A percentile compares a stretch with the other conserved stretches of the same genome.
These are phyloP conservation scores for Zaprionus obscuricornis DNA, from an alignment of 2,888 invertebrate genomes.

Conservation along the genomic window DNA sequence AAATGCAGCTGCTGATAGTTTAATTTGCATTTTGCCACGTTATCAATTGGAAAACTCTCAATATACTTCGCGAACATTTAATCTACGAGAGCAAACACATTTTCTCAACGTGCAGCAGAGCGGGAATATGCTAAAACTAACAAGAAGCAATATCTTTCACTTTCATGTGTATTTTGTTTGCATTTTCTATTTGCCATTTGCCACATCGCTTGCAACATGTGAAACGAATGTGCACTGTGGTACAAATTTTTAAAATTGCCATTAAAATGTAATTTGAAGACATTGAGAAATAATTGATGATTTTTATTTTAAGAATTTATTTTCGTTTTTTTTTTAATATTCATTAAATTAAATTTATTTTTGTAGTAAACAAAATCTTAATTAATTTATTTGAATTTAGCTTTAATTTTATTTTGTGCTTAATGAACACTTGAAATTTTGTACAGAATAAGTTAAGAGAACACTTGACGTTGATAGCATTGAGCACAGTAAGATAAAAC, in stretches of 20 bases:
- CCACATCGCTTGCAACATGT: slow-evolving; percentile 14
- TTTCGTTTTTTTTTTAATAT: too few relatives aligned
- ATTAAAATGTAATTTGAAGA: neutral
- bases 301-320: too few relatives aligned
- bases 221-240: slow-evolving; percentile 27
- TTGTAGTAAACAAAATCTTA: too few relatives aligned
- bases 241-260: neutral
- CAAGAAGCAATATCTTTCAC: slow-evolving; percentile 35
- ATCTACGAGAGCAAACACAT: slow-evolving; percentile 41
- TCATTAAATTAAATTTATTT: too few relatives aligned
- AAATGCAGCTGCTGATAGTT: slow-evolving; percentile 48
- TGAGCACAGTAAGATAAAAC: too few relatives aligned
- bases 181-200: slow-evolving; percentile 51
- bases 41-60: slow-evolving; percentile 50
- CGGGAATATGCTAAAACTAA: neutral
- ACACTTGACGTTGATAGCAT: too few relatives aligned
- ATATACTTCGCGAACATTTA: slow-evolving; percentile 48
- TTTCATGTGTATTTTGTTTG: slow-evolving; percentile 54
- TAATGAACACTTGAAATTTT: too few relatives aligned
- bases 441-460: too few relatives aligned
- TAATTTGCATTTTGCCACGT: slow-evolving; percentile 46
- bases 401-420: too few relatives aligned
- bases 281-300: too few relatives aligned
- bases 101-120: neutral
- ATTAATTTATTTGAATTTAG: too few relatives aligned